Conservation (phyloP, 2,888 invertebrate genomes). For the Neoitamus cyanurus region DNA sequence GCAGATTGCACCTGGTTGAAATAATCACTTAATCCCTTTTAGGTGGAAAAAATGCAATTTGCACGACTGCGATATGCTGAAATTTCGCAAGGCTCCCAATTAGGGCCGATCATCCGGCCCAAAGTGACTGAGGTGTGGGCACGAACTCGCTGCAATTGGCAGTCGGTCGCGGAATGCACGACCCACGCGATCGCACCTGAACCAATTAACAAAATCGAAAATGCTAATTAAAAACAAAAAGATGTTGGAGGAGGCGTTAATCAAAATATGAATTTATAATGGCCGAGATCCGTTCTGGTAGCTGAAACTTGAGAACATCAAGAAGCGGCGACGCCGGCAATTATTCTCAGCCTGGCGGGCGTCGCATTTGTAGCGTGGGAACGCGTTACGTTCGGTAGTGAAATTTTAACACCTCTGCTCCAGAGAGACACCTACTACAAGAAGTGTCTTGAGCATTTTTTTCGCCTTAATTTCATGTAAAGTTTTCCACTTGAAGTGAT, state of each 20-base stretch:
- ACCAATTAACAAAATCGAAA: constrained; percentile 29
- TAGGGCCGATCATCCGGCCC: background rate
- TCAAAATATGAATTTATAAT: constrained; percentile 40
- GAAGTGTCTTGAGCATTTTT: background rate
- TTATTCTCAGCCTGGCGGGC: constrained; percentile 24
- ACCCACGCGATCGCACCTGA: constrained; percentile 22
- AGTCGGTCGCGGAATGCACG: background rate
- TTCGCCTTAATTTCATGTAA: constrained; percentile 27
- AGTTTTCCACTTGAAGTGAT: constrained; percentile 40
- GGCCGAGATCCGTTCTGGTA: constrained; percentile 38
- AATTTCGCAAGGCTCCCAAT: background rate
- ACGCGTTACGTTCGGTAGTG: constrained; percentile 47
- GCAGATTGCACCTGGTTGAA: background rate
- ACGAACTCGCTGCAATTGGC: background rate
- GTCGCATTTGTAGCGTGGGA: constrained; percentile 45
- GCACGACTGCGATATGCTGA: background rate
- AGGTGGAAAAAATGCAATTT: background rate
- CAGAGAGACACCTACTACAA: background rate
- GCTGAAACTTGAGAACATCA: constrained; percentile 13
- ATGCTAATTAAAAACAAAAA: constrained; percentile 38
- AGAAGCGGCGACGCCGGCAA: constrained; percentile 27
- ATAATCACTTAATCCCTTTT: background rate
- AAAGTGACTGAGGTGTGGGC: background rate
- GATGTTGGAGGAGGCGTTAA: constrained; percentile 3
- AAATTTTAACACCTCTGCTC: constrained; percentile 50